phyloP scores from a whole-genome alignment of 2,113 vertebrate species.

The Eulacestoma nigropectus region DNA sequence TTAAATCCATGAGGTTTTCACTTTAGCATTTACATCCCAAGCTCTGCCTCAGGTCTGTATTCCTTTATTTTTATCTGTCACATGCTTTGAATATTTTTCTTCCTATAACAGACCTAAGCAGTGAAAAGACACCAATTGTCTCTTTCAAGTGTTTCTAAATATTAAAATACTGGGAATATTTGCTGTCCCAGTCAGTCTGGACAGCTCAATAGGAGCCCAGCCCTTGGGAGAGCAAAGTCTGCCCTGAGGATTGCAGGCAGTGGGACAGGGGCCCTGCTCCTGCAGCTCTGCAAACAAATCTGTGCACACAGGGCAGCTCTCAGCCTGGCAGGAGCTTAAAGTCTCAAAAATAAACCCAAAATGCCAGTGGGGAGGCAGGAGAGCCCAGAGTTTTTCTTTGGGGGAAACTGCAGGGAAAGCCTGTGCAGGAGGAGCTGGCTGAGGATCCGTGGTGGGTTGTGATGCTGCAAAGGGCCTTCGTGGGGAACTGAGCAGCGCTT shows the following conservation, averaged over 20 bases:
- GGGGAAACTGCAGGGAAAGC: background rate
- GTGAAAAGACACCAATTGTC: background rate
- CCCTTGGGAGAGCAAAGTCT: background rate
- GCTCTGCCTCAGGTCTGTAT: background rate
- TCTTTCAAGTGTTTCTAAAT: background rate
- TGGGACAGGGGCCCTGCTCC: background rate
- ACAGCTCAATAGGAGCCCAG: background rate
- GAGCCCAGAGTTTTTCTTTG: background rate
- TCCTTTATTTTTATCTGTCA: background rate
- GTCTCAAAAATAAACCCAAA: background rate
- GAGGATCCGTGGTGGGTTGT: rapidly evolving
- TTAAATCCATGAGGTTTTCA: background rate
- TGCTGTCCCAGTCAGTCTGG: background rate
- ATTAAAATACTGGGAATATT: background rate
- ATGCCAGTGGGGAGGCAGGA: background rate
- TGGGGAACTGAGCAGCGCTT: background rate
- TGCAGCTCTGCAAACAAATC: background rate
- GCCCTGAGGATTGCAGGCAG: background rate
- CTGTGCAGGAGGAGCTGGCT: background rate
- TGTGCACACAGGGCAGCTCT: background rate
- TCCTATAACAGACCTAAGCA: background rate
- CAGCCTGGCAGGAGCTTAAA: background rate
- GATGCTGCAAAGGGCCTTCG: background rate
- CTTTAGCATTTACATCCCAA: background rate
- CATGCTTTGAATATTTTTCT: background rate